A percentile compares a stretch with the other conserved stretches of the same genome.
These are phyloP conservation scores for Holothuria leucospilota DNA, from an alignment of 53 echinoderm and acorn worm genomes.

Conservation along the genomic window DNA sequence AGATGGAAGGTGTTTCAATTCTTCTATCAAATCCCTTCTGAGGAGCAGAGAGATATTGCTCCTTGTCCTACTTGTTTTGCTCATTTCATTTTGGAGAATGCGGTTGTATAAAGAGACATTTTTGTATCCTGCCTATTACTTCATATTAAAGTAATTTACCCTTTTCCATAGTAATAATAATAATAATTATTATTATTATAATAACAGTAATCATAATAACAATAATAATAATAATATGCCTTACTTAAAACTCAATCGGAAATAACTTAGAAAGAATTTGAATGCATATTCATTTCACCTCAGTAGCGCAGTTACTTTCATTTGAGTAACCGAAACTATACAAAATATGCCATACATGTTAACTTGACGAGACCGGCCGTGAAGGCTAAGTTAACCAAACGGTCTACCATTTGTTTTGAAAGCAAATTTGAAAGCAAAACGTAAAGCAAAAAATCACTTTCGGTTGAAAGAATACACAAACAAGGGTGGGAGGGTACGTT, in stretches of 20 bases:
- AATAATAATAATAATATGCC: background rate
- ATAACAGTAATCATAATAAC: background rate
- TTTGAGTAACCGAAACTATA: too few relatives aligned
- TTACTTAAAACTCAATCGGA: background rate
- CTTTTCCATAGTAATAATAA: background rate
- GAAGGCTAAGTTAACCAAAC: background rate
- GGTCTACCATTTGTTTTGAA: background rate
- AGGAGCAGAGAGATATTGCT: background rate
- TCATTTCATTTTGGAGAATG: slow-evolving; percentile 1
- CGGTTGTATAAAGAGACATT: background rate
- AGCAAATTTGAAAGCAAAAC: background rate
- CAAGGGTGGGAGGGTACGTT: too few relatives aligned
- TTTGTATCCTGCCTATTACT: background rate
- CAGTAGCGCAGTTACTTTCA: too few relatives aligned
- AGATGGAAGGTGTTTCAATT: slow-evolving; percentile 34
- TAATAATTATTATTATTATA: background rate
- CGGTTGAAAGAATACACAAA: too few relatives aligned
- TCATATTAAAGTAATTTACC: background rate
- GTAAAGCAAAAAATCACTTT: too few relatives aligned
- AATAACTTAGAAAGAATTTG: too few relatives aligned
- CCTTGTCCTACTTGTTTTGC: slow-evolving; percentile 15
- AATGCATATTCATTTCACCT: too few relatives aligned
- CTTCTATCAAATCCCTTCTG: slow-evolving; percentile 8
- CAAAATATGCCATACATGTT: too few relatives aligned
- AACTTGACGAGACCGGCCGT: too few relatives aligned